Evolutionary conservation across 2,888 invertebrate genomes (phyloP).

Genomic region (Drosophila merina): DNA sequence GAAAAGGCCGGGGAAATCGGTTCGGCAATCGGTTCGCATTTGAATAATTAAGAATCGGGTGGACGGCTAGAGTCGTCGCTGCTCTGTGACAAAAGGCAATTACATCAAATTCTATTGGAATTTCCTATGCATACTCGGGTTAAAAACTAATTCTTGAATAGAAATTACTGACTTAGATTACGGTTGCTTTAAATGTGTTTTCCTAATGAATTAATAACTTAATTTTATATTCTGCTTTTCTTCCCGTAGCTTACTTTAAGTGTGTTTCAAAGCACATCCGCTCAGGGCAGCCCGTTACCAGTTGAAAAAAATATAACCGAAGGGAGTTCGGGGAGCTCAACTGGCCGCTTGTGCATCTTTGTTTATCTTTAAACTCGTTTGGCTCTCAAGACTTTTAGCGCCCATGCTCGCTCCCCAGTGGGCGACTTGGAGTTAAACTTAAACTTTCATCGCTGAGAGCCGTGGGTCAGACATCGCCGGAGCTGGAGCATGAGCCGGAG

Average conservation of each 20-base stretch:
- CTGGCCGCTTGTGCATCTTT: constrained; percentile 44
- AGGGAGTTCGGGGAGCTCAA: constrained; percentile 1
- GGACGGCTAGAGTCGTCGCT: constrained; percentile 18
- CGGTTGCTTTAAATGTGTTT: not conserved
- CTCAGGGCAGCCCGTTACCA: constrained; percentile 18
- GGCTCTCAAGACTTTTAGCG: constrained; percentile 65
- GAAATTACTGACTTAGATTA: not conserved
- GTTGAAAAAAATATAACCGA: not conserved
- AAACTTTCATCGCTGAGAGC: constrained; percentile 54
- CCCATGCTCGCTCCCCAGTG: constrained; percentile 56
- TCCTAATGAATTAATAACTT: not conserved
- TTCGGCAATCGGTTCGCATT: constrained; percentile 31
- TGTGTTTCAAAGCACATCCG: constrained; percentile 2
- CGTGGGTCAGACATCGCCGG: constrained; percentile 25
- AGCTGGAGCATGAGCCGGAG: constrained; percentile 6
- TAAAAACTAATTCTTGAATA: not conserved
- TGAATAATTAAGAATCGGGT: constrained; percentile 32
- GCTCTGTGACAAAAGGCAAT: constrained; percentile 32
- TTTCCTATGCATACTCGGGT: constrained; percentile 1
- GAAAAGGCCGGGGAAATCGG: constrained; percentile 22
- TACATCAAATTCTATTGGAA: constrained; percentile 15
- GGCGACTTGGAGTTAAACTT: constrained; percentile 56
- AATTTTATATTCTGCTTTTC: constrained; percentile 4
- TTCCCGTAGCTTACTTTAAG: constrained; percentile 1
- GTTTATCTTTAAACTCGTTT: constrained; percentile 76